Evolutionary conservation across 2,113 vertebrate genomes (phyloP).

Genomic region (Holacanthus passer): DNA sequence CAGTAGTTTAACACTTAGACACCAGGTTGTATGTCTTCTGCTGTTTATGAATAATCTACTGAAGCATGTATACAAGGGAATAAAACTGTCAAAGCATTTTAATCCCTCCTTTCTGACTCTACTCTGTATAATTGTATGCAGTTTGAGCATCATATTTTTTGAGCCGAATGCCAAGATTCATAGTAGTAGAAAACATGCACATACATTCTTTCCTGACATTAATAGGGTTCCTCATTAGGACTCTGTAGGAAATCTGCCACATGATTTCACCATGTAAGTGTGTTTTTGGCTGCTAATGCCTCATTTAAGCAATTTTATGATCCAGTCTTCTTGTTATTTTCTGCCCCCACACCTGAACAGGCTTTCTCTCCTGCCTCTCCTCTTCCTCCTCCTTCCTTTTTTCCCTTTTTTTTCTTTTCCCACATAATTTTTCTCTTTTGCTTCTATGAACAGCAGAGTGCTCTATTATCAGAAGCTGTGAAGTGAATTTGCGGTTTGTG

Average conservation of each 20-base stretch:
- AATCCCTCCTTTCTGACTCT: background rate
- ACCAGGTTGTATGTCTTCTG: background rate
- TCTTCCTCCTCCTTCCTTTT: background rate
- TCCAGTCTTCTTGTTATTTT: slow-evolving; percentile 2
- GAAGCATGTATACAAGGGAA: background rate
- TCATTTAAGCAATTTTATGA: slow-evolving; percentile 31
- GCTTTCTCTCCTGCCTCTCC: background rate
- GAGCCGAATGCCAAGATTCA: slow-evolving; percentile 11
- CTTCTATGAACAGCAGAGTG: slow-evolving; percentile 32
- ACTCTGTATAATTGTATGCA: slow-evolving; percentile 20
- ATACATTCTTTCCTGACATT: slow-evolving; percentile 35
- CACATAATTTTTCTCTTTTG: slow-evolving; percentile 13
- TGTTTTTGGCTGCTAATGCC: slow-evolving; percentile 28
- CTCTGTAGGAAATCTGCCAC: slow-evolving; percentile 24
- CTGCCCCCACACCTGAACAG: slow-evolving; percentile 4
- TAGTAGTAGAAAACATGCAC: background rate
- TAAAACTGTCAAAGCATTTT: slow-evolving; percentile 15
- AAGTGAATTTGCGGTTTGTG: slow-evolving; percentile 26
- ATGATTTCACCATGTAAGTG: slow-evolving; percentile 14
- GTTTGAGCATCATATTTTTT: slow-evolving; percentile 26
- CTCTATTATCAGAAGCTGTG: slow-evolving; percentile 48
- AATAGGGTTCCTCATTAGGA: slow-evolving; percentile 48
- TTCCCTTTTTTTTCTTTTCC: background rate
- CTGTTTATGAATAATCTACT: background rate
- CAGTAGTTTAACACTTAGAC: background rate